These are phyloP conservation scores for Laticauda laticaudata DNA, from an alignment of 2,113 vertebrate genomes.

Conservation along the genomic window DNA sequence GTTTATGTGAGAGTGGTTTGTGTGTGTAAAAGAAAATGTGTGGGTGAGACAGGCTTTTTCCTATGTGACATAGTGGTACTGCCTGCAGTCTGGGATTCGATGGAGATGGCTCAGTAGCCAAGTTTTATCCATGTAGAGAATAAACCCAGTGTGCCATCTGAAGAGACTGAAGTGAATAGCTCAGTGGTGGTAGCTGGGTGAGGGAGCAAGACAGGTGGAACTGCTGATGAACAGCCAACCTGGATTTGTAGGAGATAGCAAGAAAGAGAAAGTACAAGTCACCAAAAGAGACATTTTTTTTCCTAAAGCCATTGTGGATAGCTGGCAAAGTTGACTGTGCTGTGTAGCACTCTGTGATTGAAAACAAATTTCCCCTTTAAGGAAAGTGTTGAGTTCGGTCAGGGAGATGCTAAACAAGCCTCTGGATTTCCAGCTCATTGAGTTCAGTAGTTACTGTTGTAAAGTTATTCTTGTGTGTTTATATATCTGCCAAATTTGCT, in stretches of 20 bases:
- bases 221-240: neutral
- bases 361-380: neutral
- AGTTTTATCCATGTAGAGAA: neutral
- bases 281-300: neutral
- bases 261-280: neutral
- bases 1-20: neutral
- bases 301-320: neutral
- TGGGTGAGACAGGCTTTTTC: neutral
- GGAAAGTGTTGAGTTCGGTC: neutral
- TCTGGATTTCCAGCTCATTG: neutral
- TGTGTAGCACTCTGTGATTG: neutral
- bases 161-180: neutral
- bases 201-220: neutral
- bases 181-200: neutral
- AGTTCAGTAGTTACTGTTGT: neutral
- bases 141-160: neutral
- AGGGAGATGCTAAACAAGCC: neutral
- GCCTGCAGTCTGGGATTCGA: neutral
- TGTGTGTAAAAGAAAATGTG: neutral
- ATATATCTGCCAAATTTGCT: neutral
- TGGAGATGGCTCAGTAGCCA: neutral
- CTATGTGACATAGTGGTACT: neutral
- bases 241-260: neutral
- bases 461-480: neutral
- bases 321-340: neutral